Base-by-base conservation (phyloP, 1,140 invertebrate genomes). In the Plutomurus gul region DNA sequence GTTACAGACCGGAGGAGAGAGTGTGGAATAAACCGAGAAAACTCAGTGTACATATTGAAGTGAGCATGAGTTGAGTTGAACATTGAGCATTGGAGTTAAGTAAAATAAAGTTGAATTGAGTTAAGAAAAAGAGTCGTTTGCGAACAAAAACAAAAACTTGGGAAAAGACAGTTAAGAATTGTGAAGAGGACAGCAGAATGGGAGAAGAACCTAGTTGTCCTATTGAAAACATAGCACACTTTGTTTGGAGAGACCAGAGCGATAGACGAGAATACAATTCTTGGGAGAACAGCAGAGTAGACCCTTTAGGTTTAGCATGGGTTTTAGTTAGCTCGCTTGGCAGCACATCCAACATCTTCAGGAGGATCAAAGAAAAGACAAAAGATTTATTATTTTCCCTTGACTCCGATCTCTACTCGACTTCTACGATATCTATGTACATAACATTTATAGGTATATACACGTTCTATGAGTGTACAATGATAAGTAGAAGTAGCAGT, bases 71-170 rank as follows among this genome's bases (percentile, higher is more conserved):
- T 65, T n/a, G 56, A 33, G 27, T 60, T 60, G 56, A 30, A n/a
- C 2, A 43, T 43, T 10, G 11, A 43, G 11, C 27, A 65, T 30
- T 65, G 56, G n/a, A 65, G 30, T 25, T 33, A 65, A 65, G 22
- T 65, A 65, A 65, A 65, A 65, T 65, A 65, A 65, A 65, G 56
- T 65, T 65, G 56, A 65, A 65, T 65, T 33, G 27, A 65, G 56
- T 65, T 65, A 65, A 65, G 56, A 65, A 65, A 65, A 65, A 65
- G 56, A 65, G 56, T 65, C 56, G 56, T 65, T 65, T 65, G 56
- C 25, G 56, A 65, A 65, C 30, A 65, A 65, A 65, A 65, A 65
- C 56, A 65, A 65, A 65, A 65, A 65, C 56, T 65, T 65, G 27
- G 27, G 56, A 65, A 60, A 65, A 65, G 56, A 65, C 27, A 65